Evolutionary conservation across 2,113 vertebrate species (phyloP), one percentile per base, ranked within the genome.

Genomic region (Corythornis madagascariensis): DNA sequence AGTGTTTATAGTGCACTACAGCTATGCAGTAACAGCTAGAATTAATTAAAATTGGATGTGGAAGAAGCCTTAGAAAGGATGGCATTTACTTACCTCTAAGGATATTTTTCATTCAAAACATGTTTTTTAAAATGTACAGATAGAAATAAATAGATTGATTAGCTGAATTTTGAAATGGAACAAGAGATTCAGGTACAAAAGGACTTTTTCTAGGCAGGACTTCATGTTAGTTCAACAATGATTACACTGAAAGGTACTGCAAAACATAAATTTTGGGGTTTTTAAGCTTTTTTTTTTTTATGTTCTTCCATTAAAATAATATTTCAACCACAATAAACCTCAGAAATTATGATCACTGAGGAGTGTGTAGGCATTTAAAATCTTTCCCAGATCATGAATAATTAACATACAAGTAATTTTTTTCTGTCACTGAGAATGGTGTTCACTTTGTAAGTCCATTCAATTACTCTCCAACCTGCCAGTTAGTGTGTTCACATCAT

Each of bases 391-490:
- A 78, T 48, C 86, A 65, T 96, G 83, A 94, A 93, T 96, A 89
- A 93, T 95, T 94, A 94, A 95, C 88, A 92, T 91, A 75, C 57
- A 90, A 89, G 53, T 93, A 85, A 96, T 96, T 95, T 96, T 83
- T 83, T 96, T 53, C 86, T 89, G 94, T 94, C 52, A 25, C 43
- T 59, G 15, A 52, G 40, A 92, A 69, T 28, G 40, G 28, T 75
- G 9, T 88, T 96, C 88, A 72, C 45, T 69, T 85, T 84, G 3
- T 69, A 59, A 64, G 59, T 87, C 38, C 14, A 53, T 89, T 90
- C 59, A 81, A 57, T 78, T 92, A 61, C 57, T 70, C 50, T 79
- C 17, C 47, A 85, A 45, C 47, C 64, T 87, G 50, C 50, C 84
- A 73, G 64, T 90, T 76, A 66, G 15, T 74, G 47, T 73, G 40